Conservation (phyloP, 2,113 vertebrate genomes). For the Cyprinodon tularosa region DNA sequence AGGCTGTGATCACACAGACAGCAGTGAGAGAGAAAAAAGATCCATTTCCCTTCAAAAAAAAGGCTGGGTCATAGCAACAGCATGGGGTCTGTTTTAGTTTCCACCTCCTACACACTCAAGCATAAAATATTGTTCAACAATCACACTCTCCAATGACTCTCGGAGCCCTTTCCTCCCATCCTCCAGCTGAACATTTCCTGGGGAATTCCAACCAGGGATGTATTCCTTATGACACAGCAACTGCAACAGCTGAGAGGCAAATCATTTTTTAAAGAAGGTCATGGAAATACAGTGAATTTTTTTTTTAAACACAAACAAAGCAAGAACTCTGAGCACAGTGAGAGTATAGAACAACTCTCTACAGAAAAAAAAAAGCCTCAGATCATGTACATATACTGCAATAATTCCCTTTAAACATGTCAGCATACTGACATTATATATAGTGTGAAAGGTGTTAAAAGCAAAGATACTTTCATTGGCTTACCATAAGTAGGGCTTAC, state of each 20-base stretch:
- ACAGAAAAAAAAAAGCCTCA: slow-evolving; percentile 1
- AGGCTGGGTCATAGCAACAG: slow-evolving; percentile 58
- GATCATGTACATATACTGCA: not conserved
- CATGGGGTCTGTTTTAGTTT: slow-evolving; percentile 71
- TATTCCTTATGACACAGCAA: slow-evolving; percentile 69
- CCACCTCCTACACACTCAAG: slow-evolving; percentile 69
- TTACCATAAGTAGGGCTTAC: slow-evolving; percentile 55
- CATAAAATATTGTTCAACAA: slow-evolving; percentile 74
- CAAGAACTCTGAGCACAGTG: slow-evolving; percentile 2
- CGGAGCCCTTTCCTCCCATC: slow-evolving; percentile 48
- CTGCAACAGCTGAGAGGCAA: slow-evolving; percentile 68
- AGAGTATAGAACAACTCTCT: not conserved
- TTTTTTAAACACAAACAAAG: slow-evolving; percentile 11
- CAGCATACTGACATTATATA: slow-evolving; percentile 24
- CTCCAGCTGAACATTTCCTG: slow-evolving; percentile 66
- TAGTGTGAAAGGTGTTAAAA: slow-evolving; percentile 28
- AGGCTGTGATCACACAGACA: slow-evolving; percentile 59
- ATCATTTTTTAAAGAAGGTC: slow-evolving; percentile 56
- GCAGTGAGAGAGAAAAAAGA: slow-evolving; percentile 27
- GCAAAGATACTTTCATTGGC: slow-evolving; percentile 48
- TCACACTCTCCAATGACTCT: slow-evolving; percentile 63
- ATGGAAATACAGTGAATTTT: slow-evolving; percentile 32
- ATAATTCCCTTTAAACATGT: slow-evolving; percentile 5
- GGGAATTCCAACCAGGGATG: slow-evolving; percentile 73
- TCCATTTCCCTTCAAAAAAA: slow-evolving; percentile 58